Conservation (phyloP, 2,888 invertebrate genomes). For the Netelia fuscicornis region DNA sequence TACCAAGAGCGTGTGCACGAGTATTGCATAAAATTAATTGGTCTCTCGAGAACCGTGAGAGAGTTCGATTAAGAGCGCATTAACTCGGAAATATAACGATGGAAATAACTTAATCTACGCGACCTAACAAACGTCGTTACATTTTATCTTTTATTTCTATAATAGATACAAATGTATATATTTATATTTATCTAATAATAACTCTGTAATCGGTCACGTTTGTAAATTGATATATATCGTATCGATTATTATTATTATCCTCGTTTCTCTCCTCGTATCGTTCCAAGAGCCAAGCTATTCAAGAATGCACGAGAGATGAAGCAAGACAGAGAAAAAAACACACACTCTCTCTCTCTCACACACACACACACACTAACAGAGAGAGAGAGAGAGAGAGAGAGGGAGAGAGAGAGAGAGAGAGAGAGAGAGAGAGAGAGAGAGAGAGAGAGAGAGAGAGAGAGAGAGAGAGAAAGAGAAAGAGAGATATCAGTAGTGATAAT, state of each 20-base stretch:
- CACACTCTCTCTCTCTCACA: too few species aligned
- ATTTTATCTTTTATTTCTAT: background rate
- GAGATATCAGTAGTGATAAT: background rate
- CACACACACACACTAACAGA: background rate
- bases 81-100: conserved; percentile 38
- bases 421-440: conserved; percentile 14
- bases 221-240: conserved; percentile 47
- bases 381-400: conserved; percentile 5
- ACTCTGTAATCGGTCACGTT: conserved; percentile 16
- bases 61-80: conserved; percentile 49
- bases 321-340: background rate
- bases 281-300: background rate
- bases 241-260: background rate
- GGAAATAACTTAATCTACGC: background rate
- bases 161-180: conserved; percentile 6
- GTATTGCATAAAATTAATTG: conserved; percentile 65
- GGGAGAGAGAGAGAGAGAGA: background rate
- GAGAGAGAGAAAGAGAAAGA: conserved; percentile 14
- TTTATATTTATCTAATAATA: conserved; percentile 45
- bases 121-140: background rate
- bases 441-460: background rate
- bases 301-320: conserved; percentile 18
- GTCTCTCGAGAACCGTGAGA: conserved; percentile 62
- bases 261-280: background rate
- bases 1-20: conserved; percentile 30